Evolutionary conservation across 2,113 vertebrate species (phyloP).

Genomic region (Leptodactylus fuscus): DNA sequence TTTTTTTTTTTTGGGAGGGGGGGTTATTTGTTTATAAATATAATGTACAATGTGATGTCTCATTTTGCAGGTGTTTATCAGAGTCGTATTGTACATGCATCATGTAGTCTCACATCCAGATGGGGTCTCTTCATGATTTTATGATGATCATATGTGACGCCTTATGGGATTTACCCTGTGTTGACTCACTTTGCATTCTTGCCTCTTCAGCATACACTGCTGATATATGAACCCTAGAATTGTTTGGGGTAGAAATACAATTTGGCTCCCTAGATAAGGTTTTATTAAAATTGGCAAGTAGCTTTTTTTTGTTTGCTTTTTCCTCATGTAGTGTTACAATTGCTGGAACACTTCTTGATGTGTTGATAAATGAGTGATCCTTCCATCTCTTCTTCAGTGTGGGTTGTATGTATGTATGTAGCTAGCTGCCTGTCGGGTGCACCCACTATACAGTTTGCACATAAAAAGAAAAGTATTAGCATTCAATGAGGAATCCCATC

Average conservation of each 20-base stretch:
- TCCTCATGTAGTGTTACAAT: too few relatives aligned
- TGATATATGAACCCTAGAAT: slow-evolving; percentile 54
- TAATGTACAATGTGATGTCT: too few relatives aligned
- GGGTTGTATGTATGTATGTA: slow-evolving; percentile 18
- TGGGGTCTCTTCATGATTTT: slow-evolving; percentile 66
- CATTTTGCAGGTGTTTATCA: slow-evolving; percentile 65
- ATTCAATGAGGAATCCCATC: background rate
- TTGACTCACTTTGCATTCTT: slow-evolving; percentile 65
- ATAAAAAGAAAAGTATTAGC: background rate
- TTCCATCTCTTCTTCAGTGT: background rate
- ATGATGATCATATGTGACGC: slow-evolving; percentile 66
- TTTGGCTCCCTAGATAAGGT: background rate
- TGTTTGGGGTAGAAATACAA: slow-evolving; percentile 18
- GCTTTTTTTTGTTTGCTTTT: too few relatives aligned
- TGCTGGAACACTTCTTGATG: too few relatives aligned
- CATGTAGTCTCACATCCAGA: slow-evolving; percentile 65
- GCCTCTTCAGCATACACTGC: slow-evolving; percentile 60
- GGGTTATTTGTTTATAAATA: too few relatives aligned
- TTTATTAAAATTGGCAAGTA: background rate
- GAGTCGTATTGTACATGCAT: slow-evolving; percentile 65
- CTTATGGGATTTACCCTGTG: slow-evolving; percentile 65
- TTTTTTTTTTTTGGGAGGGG: too few relatives aligned
- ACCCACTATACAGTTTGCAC: background rate
- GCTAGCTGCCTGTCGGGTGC: background rate
- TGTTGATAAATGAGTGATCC: too few relatives aligned